Base-by-base conservation (phyloP, 1,140 invertebrate genomes). In the Ceratina calcarata region DNA sequence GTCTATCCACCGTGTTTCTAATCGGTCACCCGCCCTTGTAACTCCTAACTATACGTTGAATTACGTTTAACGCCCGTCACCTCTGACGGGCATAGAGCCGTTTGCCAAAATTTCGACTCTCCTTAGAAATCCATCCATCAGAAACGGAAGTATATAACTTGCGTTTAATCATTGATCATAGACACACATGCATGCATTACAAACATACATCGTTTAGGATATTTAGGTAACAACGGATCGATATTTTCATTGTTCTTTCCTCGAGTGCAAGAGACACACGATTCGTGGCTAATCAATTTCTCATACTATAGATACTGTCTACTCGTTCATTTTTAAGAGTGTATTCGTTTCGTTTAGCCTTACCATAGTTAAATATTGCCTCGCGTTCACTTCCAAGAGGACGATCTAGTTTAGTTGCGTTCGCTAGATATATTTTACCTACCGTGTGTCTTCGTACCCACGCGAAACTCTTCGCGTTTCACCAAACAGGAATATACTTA, bases 151-250 rank as follows among this genome's bases (percentile, higher is more conserved):
- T 58, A 53, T 18, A 55, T 53, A 61, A 64, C 27, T 45, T 55
- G 49, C 58, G 37, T 65, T 65, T 66, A 74, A 74, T 64, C 12
- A 32, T 78, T 71, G 68, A 72, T 49, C 81, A 68, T 62, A 73
- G 64, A 49, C 64, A 80, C 51, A 27, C 64, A 64, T 70, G 81
- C 70, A 78, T 64, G 60, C 67, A 77, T 85, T 85, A 76, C 62
- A 78, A 71, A 77, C 78, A 69, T 85, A 73, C 58, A 24, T 51
- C 76, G 58, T 51, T 83, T 83, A 49, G 78, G 20, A 69, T 75
- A 75, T 70, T 62, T 75, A 81, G 51, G 20, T 84, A 78, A 78
- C 75, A 64, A 81, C 60, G 67, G 70, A 68, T 66, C 8, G 64
- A 37, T 24, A 62, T 70, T 45, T 20, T 10, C 18, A 7, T 53